Base-by-base conservation (phyloP, 23 tunicate genomes). In the Corella eumyota region DNA sequence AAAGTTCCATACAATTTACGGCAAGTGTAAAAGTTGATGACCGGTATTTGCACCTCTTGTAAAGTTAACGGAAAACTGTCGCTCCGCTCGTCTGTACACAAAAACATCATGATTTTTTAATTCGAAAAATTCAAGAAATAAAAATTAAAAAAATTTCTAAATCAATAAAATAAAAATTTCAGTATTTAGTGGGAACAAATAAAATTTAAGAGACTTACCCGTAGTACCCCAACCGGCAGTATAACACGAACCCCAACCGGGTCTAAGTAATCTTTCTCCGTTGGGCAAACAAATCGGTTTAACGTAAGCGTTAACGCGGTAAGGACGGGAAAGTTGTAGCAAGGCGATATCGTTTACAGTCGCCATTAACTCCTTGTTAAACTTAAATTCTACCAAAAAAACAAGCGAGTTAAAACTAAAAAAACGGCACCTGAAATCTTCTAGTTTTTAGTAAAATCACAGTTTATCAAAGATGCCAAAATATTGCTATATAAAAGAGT, bases 221-320 rank as follows among this genome's bases (percentile, higher is more conserved):
- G 44, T 33, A 7, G 79, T 67, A 0, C 95, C 95, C 95, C 95
- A 86, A 0, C 95, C 95, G 23, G 95, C 95, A 3, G 78, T 72
- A 27, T 70, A 77, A 38, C 95, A 86, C 47, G 66, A 57, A 38
- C 74, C 48, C 54, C 74, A 55, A 1, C 73, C 73, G 20, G 77
- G 79, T 4, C 27, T 17, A 28, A 65, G 61, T 21, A 25, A 32
- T 13, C 78, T 69, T n/a, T n/a, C n/a, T 15, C 64, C 63, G 31
- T 67, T 22, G 17, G 94, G 94, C 30, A 84, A 66, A 36, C 94
- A 84, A 27, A 84, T 84, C 4, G 94, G 94, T 37, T 73, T 77
- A 5, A 84, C 83, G 58, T 61, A 75, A 21, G 53, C 37, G 60
- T 66, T 84, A 56, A 68, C 34, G 2, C 4, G 24, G 53, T 75